Percentiles rank a stretch among this genome's conserved stretches.
These are phyloP conservation scores for Zaprionus inermis DNA, from an alignment of 1,140 invertebrate species.

Conservation along the genomic window DNA sequence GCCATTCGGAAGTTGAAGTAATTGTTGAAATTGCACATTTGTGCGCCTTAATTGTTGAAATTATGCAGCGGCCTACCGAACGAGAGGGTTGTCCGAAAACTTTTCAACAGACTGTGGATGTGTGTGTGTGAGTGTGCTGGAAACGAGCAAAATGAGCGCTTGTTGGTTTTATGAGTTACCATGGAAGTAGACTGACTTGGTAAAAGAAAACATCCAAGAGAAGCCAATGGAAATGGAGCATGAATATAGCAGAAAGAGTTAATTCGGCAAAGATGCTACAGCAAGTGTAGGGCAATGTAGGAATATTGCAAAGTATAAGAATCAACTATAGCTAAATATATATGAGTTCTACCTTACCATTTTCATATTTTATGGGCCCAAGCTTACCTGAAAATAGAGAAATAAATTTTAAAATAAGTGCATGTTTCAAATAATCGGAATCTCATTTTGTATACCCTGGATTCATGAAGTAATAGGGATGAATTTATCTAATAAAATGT, in stretches of 20 bases:
- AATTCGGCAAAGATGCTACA: neutral
- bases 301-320: neutral
- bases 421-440: no score
- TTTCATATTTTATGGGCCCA: neutral
- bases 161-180: slow-evolving; percentile 48
- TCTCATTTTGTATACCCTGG: no score
- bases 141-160: slow-evolving; percentile 33
- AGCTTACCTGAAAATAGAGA: neutral
- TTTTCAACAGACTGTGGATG: neutral
- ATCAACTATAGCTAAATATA: neutral
- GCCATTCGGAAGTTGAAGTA: slow-evolving; percentile 61
- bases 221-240: neutral
- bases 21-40: slow-evolving; percentile 61
- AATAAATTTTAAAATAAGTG: neutral
- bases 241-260: neutral
- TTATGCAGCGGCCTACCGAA: slow-evolving; percentile 47
- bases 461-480: no score
- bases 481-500: no score
- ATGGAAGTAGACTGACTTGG: neutral
- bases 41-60: slow-evolving; percentile 62
- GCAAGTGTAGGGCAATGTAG: neutral
- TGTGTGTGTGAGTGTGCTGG: slow-evolving; percentile 13
- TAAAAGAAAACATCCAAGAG: neutral
- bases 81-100: slow-evolving; percentile 7
- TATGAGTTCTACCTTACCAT: neutral